Base-by-base conservation (phyloP, 2,797 vertebrate genomes). In the Microcaecilia unicolor region DNA sequence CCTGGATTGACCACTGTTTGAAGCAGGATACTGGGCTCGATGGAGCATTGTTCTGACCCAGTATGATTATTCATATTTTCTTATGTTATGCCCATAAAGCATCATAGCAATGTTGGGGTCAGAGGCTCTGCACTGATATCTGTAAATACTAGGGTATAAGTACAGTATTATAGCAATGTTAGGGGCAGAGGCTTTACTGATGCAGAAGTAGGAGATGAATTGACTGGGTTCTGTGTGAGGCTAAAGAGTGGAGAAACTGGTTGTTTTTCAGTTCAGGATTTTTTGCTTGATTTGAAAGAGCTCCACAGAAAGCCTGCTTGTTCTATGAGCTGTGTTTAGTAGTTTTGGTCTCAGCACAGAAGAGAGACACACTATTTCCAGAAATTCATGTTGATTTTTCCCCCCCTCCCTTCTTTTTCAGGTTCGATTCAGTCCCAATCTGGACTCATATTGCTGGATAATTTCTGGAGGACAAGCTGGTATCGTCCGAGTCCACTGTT, bases 391-490 rank as follows among this genome's bases (percentile, higher is more conserved):
- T 34, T 7, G 25, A 28, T 47, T 18, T 43, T 16, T 23, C 41
- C 34, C n/a, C n/a, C n/a, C n/a, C n/a, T n/a, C 10, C 18, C 62
- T 11, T 44, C 14, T 25, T 12, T 37, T 12, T 1, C 71, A 98
- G 95, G 85, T 97, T 22, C 88, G 93, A 24, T 90, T 95, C 67
- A 97, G 81, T 70, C 91, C 92, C 14, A 98, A 96, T 78, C 69
- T 95, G 77, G 84, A 77, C 51, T 69, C 81, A 2, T 84, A 86
- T 1, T 72, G 66, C 31, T 98, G 95, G 95, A 22, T 96, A 45
- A 72, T 67, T 19, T 89, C 91, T 0, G 92, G 57, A 0, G 92
- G 94, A 10, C 93, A 92, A 70, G 65, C 88, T 0, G 95, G 93
- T 13, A 78, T 98, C 10, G 84, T 98, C 44, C 72, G 92, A 16